Evolutionary conservation across 2,113 vertebrate species (phyloP).

Genomic region (Solea solea): DNA sequence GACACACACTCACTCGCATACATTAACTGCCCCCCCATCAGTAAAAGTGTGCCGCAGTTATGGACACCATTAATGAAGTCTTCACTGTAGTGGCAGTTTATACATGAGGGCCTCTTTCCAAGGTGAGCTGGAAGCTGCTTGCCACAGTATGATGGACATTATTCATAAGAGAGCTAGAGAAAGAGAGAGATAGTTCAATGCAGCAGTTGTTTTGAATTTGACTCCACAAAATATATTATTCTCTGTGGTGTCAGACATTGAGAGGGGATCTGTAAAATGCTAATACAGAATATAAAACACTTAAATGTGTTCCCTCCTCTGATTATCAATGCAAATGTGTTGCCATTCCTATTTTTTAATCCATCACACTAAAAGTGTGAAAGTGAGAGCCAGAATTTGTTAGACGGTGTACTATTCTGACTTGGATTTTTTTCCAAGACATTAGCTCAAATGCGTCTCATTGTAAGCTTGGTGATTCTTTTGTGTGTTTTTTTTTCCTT

Average conservation of each 20-base stretch:
- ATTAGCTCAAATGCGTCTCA: constrained; percentile 36
- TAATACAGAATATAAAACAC: constrained; percentile 47
- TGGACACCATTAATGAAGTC: constrained; percentile 52
- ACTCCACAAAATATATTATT: constrained; percentile 45
- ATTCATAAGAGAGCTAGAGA: constrained; percentile 1
- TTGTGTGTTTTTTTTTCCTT: constrained; percentile 51
- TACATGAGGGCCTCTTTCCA: constrained; percentile 52
- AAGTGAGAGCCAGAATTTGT: constrained; percentile 30
- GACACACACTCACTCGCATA: constrained; percentile 3
- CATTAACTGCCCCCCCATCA: constrained; percentile 4
- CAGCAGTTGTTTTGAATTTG: constrained; percentile 29
- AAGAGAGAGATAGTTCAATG: constrained; percentile 27
- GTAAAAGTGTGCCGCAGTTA: constrained; percentile 32
- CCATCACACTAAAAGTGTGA: constrained; percentile 16
- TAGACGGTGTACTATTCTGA: constrained; percentile 53
- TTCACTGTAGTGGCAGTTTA: constrained; percentile 34
- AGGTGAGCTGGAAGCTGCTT: constrained; percentile 48
- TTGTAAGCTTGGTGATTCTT: constrained; percentile 47
- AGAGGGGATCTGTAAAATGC: constrained; percentile 21
- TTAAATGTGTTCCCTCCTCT: constrained; percentile 4
- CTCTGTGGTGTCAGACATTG: constrained; percentile 31
- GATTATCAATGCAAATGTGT: constrained; percentile 20
- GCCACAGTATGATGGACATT: constrained; percentile 25
- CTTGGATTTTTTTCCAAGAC: constrained; percentile 41
- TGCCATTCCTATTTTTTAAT: background rate